Evolutionary conservation across 1,140 invertebrate species (phyloP), one percentile per base, ranked within the genome.

Genomic region (Cyphomyrmex costatus): DNA sequence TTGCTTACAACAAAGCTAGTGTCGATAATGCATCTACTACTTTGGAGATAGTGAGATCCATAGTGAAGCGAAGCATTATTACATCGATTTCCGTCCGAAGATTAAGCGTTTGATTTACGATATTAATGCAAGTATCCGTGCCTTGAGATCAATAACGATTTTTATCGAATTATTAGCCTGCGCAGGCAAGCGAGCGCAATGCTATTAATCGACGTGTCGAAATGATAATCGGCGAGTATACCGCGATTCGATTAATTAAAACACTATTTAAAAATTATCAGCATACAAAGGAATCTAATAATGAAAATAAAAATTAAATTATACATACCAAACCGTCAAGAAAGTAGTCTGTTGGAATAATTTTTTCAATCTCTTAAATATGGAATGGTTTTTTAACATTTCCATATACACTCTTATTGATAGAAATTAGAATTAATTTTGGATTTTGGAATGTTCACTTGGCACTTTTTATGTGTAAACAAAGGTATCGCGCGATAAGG

Each of bases 111-210:
- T 71, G 79, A 83, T 74, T 83, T 74, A 83, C 21, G 79, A 74
- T 83, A 83, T 73, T 83, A 74, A 74, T 83, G 53, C 68, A 74
- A 49, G 79, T 36, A 24, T 56, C 36, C 53, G 36, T 56, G 24
- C 56, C 56, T n/a, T n/a, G 66, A 82, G 53, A 83, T 83, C 68
- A 71, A 74, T 83, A 74, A 53, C 10, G 36, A 83, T 73, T 83
- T 83, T 85, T 85, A 78, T 85, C 82, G 58, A 53, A 85, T 85
- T 85, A 85, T 68, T 78, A 60, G 33, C 21, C 58, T 19, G 27
- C 21, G 49, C n/a, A 12, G 30, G 77, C 30, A 42, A 76, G 56
- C 58, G 60, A 77, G 16, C 30, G 42, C 46, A 46, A 78, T 73
- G 77, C 49, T 46, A 68, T 83, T 83, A 74, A 14, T 83, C 56